phyloP scores from a whole-genome alignment of 2,113 vertebrate genomes.

The Lasiurus cinereus region DNA sequence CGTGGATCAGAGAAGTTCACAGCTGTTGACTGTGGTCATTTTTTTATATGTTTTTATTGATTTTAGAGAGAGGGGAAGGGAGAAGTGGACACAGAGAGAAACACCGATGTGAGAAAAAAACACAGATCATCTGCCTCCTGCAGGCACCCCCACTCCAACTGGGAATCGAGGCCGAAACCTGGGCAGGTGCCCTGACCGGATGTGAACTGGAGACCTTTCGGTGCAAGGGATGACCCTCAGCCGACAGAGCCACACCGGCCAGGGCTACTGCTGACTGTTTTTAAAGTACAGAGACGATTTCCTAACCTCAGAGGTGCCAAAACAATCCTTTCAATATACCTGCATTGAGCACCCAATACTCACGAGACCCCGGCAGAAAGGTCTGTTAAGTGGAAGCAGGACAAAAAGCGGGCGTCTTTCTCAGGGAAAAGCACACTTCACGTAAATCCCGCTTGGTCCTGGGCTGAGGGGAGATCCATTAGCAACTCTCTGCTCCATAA shows the following conservation, averaged over 20 bases:
- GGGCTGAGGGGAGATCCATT: neutral
- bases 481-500: slow-evolving; percentile 26
- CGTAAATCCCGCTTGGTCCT: neutral
- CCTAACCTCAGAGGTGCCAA: neutral
- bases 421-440: neutral
- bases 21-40: neutral
- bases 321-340: neutral
- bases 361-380: neutral
- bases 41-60: no score
- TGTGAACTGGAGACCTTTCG: no score
- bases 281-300: neutral
- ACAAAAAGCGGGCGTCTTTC: neutral
- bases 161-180: no score
- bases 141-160: no score
- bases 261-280: neutral
- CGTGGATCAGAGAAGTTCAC: neutral
- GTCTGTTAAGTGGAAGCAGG: neutral
- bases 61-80: no score
- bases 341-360: neutral
- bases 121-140: no score
- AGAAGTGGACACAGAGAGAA: no score
- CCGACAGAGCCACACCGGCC: no score
- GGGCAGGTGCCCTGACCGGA: no score
- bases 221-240: no score
- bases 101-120: no score